These are phyloP conservation scores for Nothobranchius furzeri DNA, from an alignment of 2,113 vertebrate species.

Conservation along the genomic window DNA sequence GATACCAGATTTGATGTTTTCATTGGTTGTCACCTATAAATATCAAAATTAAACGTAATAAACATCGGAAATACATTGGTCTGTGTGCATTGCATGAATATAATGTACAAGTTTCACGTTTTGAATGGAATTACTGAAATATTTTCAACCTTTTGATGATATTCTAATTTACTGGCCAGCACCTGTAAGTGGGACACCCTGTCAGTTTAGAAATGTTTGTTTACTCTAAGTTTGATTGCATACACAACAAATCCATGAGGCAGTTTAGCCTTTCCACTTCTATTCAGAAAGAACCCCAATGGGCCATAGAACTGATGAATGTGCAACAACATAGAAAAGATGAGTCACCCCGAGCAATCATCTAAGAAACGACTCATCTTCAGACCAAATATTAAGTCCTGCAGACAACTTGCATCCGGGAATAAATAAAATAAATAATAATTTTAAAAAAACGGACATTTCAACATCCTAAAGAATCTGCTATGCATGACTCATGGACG, in stretches of 20 bases:
- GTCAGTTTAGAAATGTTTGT: not conserved
- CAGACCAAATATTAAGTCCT: conserved; percentile 12
- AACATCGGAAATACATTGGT: no score
- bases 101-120: no score
- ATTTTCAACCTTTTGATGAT: no score
- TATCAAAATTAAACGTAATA: no score
- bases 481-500: conserved; percentile 38
- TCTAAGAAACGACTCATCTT: conserved; percentile 20
- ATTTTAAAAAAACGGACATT: conserved; percentile 22
- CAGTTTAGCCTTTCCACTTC: not conserved
- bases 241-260: not conserved
- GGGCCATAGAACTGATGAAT: not conserved
- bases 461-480: conserved; percentile 20
- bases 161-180: no score
- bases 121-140: no score
- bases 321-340: not conserved
- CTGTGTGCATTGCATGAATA: no score
- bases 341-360: conserved; percentile 7
- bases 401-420: conserved; percentile 17
- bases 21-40: no score
- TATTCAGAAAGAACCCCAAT: not conserved
- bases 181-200: not conserved
- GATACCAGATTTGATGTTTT: no score
- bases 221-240: not conserved
- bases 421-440: conserved; percentile 28